phyloP scores from a whole-genome alignment of 2,888 invertebrate species.

The Argyresthia goedartella region DNA sequence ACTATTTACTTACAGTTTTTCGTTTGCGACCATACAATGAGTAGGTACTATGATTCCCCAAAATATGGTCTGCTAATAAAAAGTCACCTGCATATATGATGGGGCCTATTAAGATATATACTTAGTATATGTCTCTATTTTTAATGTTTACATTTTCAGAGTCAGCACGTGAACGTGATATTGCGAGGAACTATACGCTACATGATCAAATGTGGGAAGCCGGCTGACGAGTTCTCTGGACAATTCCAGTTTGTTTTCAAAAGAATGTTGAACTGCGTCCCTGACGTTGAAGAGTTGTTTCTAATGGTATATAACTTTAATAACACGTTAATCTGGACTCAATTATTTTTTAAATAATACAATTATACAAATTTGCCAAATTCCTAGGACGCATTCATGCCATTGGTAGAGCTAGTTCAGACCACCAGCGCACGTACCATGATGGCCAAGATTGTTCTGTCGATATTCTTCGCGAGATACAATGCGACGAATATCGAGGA shows the following conservation, averaged over 20 bases:
- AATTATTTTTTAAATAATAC: background rate
- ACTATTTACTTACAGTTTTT: too few relatives aligned
- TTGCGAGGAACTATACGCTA: constrained; percentile 89
- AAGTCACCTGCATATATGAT: too few relatives aligned
- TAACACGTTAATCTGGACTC: background rate
- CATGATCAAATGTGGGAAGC: constrained; percentile 78
- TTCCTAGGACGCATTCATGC: constrained; percentile 87
- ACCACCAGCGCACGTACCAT: constrained; percentile 86
- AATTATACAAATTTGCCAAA: background rate
- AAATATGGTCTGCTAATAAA: too few relatives aligned
- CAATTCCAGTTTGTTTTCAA: constrained; percentile 83
- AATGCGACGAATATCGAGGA: constrained; percentile 74
- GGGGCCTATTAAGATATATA: too few relatives aligned
- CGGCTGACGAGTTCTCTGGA: constrained; percentile 83
- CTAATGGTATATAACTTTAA: constrained; percentile 74
- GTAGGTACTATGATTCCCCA: too few relatives aligned
- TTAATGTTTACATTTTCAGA: constrained; percentile 51
- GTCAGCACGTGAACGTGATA: constrained; percentile 86
- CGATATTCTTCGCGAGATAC: constrained; percentile 67
- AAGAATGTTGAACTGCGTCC: constrained; percentile 82
- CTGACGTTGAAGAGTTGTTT: constrained; percentile 84
- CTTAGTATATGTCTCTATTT: too few relatives aligned
- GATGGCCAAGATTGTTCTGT: constrained; percentile 85
- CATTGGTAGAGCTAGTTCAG: constrained; percentile 90
- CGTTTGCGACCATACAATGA: too few relatives aligned